Percentiles rank a stretch among this genome's conserved stretches.
phyloP scores from a whole-genome alignment of 1,140 invertebrate genomes.

The Aphidius ervi region DNA sequence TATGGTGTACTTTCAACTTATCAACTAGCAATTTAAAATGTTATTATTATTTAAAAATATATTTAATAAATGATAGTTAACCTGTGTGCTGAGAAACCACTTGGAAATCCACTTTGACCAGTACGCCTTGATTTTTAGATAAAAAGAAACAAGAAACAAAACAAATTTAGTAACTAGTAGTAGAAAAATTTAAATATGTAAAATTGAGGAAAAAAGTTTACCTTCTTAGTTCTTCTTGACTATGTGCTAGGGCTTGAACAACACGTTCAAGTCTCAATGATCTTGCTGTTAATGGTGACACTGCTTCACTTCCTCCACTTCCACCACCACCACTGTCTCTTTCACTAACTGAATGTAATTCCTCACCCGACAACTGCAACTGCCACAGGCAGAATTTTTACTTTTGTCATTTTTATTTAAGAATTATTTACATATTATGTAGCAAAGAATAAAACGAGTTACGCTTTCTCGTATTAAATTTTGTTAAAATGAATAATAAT shows the following conservation, averaged over 20 bases:
- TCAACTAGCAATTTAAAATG: too few relatives aligned
- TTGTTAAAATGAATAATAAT: too few relatives aligned
- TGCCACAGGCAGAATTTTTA: constrained; percentile 36
- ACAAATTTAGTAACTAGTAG: neutral
- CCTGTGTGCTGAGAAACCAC: constrained; percentile 48
- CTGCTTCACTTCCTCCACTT: constrained; percentile 64
- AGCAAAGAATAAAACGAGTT: neutral
- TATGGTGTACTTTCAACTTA: too few relatives aligned
- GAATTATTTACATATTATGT: neutral
- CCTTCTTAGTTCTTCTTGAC: constrained; percentile 79
- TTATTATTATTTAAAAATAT: too few relatives aligned
- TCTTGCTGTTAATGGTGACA: constrained; percentile 79
- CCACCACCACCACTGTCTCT: constrained; percentile 65
- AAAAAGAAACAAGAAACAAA: constrained; percentile 18
- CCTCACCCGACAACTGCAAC: constrained; percentile 71
- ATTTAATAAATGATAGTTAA: constrained; percentile 36
- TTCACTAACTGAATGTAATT: constrained; percentile 60
- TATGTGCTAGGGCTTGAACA: constrained; percentile 80
- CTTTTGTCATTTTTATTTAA: neutral
- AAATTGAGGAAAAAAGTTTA: constrained; percentile 39
- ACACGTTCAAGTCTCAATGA: constrained; percentile 81
- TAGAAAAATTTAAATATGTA: too few relatives aligned
- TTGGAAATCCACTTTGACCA: constrained; percentile 46
- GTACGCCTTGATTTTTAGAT: constrained; percentile 43
- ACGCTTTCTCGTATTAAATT: neutral